phyloP scores from a whole-genome alignment of 53 echinoderm and acorn worm genomes.

The Actinopyga echinites region DNA sequence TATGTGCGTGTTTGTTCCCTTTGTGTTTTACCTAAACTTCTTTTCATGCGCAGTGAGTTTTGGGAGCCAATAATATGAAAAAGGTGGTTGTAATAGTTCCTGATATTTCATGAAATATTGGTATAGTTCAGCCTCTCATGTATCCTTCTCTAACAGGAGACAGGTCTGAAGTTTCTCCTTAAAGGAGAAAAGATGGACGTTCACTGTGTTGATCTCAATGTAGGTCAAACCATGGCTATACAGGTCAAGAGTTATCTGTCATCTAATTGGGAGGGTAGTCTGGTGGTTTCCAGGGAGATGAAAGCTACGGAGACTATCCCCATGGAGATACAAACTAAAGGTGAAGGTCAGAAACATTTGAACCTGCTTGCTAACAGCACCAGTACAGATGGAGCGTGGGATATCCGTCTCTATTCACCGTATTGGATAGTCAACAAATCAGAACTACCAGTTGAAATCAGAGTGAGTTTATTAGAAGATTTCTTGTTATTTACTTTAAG shows the following conservation, averaged over 20 bases:
- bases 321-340: conserved; percentile 87
- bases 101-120: too few species aligned
- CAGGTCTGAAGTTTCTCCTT: conserved; percentile 87
- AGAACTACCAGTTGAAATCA: conserved; percentile 90
- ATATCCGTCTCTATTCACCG: conserved; percentile 92
- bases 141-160: conserved; percentile 60
- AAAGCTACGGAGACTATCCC: conserved; percentile 82
- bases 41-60: too few species aligned
- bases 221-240: conserved; percentile 84
- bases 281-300: conserved; percentile 94
- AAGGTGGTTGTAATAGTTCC: background rate
- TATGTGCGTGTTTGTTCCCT: too few species aligned
- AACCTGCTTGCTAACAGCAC: conserved; percentile 86
- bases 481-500: too few species aligned
- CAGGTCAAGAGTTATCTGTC: conserved; percentile 91
- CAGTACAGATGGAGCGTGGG: conserved; percentile 82
- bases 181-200: conserved; percentile 96
- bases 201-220: conserved; percentile 78
- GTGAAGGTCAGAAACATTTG: conserved; percentile 86
- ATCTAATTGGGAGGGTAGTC: conserved; percentile 92
- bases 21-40: too few species aligned
- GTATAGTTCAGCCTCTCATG: background rate
- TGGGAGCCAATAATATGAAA: background rate
- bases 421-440: conserved; percentile 99
- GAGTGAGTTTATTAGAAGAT: conserved; percentile 51